Percentiles rank a stretch among this genome's conserved stretches.
These are phyloP conservation scores for Silvanus unidentatus DNA, from an alignment of 2,888 invertebrate species.

Conservation along the genomic window DNA sequence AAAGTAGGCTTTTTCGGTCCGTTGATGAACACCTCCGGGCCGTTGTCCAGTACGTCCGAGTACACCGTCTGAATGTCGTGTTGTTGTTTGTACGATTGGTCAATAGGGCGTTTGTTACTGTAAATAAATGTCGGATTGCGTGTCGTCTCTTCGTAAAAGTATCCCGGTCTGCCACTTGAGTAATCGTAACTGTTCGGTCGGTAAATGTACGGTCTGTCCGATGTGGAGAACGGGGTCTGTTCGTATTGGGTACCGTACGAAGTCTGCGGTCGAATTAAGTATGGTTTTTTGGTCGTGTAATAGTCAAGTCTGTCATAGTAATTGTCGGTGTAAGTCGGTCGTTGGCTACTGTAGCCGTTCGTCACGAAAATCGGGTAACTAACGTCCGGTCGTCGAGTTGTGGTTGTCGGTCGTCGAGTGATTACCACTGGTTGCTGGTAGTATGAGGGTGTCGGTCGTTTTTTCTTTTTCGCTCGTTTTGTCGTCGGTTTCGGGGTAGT, in stretches of 20 bases:
- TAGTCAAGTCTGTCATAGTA: conserved; percentile 9
- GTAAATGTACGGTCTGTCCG: conserved; percentile 27
- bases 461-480: conserved; percentile 14
- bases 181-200: conserved; percentile 16
- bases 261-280: conserved; percentile 15
- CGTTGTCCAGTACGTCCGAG: conserved; percentile 14
- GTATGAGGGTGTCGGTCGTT: conserved; percentile 13
- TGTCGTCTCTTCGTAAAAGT: conserved; percentile 12
- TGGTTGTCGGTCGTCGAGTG: conserved; percentile 16
- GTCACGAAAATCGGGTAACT: conserved; percentile 14
- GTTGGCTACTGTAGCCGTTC: neutral
- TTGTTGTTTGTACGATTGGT: conserved; percentile 16
- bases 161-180: conserved; percentile 8
- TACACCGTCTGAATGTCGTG: conserved; percentile 18
- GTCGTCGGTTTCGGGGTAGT: conserved; percentile 15
- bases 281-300: conserved; percentile 9
- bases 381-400: conserved; percentile 5
- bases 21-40: conserved; percentile 10
- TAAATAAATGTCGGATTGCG: conserved; percentile 7
- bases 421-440: conserved; percentile 10
- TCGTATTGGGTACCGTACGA: conserved; percentile 25
- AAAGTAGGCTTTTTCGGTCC: conserved; percentile 15
- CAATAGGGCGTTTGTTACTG: conserved; percentile 10
- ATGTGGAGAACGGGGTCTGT: conserved; percentile 27
- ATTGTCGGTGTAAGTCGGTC: conserved; percentile 11